Conservation (phyloP, 2,888 invertebrate species). For the Itoplectis maculator region DNA sequence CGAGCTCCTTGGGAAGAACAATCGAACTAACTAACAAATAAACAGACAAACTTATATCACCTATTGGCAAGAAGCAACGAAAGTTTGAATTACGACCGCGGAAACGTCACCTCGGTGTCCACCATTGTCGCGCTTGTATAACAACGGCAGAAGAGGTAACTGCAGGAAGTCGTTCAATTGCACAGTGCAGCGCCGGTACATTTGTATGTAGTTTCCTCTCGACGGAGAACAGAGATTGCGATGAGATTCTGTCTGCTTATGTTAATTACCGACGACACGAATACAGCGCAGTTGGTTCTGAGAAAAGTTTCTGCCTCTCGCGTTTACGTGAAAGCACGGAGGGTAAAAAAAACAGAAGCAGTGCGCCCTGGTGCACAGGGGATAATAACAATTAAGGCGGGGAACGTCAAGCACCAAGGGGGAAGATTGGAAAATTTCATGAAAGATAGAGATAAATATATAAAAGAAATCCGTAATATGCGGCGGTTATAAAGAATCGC, state of each 20-base stretch:
- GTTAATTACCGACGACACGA: slow-evolving; percentile 5
- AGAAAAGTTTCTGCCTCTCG: not conserved
- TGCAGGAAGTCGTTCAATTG: too few species aligned
- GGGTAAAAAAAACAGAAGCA: too few species aligned
- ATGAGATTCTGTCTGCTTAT: not conserved
- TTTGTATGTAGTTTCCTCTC: not conserved
- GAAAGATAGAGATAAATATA: slow-evolving; percentile 25
- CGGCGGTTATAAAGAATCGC: slow-evolving; percentile 38
- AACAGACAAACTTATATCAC: too few species aligned
- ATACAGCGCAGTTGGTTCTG: not conserved
- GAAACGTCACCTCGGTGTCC: too few species aligned
- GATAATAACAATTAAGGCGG: slow-evolving; percentile 8
- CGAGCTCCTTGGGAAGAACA: too few species aligned
- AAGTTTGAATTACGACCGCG: too few species aligned
- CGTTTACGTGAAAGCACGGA: not conserved
- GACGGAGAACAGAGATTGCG: not conserved
- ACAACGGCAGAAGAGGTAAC: too few species aligned
- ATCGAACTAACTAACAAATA: too few species aligned
- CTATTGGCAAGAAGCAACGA: too few species aligned
- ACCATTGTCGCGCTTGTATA: too few species aligned
- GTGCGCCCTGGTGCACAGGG: not conserved
- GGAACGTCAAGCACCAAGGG: not conserved
- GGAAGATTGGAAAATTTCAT: slow-evolving; percentile 5
- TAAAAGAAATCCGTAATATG: slow-evolving; percentile 32
- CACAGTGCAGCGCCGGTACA: not conserved